Evolutionary conservation across 2,797 vertebrate genomes (phyloP), one percentile per base, ranked within the genome.

Genomic region (Geotria australis): DNA sequence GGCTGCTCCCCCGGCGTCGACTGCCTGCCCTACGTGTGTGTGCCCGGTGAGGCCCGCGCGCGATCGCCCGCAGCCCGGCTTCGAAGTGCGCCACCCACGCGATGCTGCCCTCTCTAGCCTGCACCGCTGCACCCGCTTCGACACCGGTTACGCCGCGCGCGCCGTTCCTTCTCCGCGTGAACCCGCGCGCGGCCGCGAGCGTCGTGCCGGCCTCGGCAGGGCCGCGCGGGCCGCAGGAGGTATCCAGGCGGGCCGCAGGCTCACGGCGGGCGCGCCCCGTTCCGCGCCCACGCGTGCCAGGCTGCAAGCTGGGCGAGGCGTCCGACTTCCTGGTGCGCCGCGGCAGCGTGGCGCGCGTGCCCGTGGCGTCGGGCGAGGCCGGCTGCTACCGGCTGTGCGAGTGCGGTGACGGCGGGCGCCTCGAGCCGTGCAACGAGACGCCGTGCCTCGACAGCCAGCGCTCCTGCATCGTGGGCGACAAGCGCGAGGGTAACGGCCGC

Each of bases 261-360:
- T 38, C 24, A 38, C 2, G 24, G 24, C 24, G 24, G n/a, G 24
- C 24, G 5, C 38, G n/a, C 24, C 38, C 5, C 24, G 24, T 24
- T 6, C 24, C 6, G 24, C 38, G 24, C 38, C 24, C 24, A n/a
- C n/a, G 24, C 24, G 24, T 24, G 24, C 4, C 24, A 96, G 91
- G 85, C 53, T 98, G 91, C 67, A 98, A 98, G 67, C 67, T 98
- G 64, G 85, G 89, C 4, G 91, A 95, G 68, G 86, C 86, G 7
- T 98, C 91, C 0, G 91, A 96, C 67, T 95, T 96, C 61, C 77
- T 98, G 61, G 86, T 98, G 48, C 85, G 77, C 13, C 79, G 80
- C 63, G 83, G 80, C 6, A 72, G 81, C 0, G 77, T 77, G 3
- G 84, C 91, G 61, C 89, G 93, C 61, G 83, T 98, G 57, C 86